Conservation (phyloP, 2,888 invertebrate species). For the Linnaemya tessellans region DNA sequence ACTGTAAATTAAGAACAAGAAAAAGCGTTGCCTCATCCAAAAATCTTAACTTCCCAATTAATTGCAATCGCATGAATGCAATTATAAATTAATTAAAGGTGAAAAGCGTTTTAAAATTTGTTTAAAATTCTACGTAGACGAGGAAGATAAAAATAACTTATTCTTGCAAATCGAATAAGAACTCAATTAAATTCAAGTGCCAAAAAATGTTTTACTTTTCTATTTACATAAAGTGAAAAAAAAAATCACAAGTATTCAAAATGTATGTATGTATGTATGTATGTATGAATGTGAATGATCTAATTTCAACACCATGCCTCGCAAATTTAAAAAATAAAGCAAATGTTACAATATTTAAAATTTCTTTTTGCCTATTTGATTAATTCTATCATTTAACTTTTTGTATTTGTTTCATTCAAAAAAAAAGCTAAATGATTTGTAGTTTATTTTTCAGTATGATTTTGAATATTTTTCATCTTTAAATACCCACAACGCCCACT, state of each 20-base stretch:
- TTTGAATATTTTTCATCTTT: slow-evolving; percentile 27
- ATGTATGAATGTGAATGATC: slow-evolving; percentile 38
- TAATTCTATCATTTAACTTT: slow-evolving; percentile 21
- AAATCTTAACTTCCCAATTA: background rate
- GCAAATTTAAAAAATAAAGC: background rate
- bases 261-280: too few species aligned
- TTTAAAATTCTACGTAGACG: slow-evolving; percentile 48
- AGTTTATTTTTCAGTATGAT: slow-evolving; percentile 23
- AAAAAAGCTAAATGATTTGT: slow-evolving; percentile 36
- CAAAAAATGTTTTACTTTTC: slow-evolving; percentile 17
- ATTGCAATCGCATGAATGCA: background rate
- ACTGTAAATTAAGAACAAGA: too few species aligned
- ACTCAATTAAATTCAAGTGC: slow-evolving; percentile 42
- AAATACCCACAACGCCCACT: slow-evolving; percentile 47
- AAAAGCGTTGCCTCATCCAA: background rate
- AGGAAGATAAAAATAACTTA: slow-evolving; percentile 39
- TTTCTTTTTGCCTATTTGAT: background rate
- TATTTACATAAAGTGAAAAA: slow-evolving; percentile 31
- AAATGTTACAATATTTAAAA: slow-evolving; percentile 22
- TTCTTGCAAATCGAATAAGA: slow-evolving; percentile 23
- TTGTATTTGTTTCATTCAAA: slow-evolving; percentile 36
- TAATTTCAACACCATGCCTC: slow-evolving; percentile 42
- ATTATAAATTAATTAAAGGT: background rate
- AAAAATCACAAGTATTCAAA: slow-evolving; percentile 13
- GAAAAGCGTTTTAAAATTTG: slow-evolving; percentile 1